phyloP scores from a whole-genome alignment of 2,113 vertebrate genomes.

The Sphaerodactylus townsendi region DNA sequence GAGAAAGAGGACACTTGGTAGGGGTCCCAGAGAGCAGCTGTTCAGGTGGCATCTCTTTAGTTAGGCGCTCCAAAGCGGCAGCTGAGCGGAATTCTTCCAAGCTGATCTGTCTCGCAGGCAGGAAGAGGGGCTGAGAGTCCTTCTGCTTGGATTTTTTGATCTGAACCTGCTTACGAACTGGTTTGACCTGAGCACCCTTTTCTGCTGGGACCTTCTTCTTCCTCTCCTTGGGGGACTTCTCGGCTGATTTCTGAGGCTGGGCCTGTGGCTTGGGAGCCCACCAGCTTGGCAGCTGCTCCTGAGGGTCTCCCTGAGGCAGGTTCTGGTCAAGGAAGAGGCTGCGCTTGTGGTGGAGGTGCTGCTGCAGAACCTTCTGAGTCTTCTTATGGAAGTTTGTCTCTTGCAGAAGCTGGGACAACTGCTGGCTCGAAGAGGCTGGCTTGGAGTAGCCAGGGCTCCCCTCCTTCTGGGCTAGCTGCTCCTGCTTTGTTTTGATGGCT shows the following conservation, averaged over 20 bases:
- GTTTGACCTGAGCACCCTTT: constrained; percentile 77
- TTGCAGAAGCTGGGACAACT: background rate
- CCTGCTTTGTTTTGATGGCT: constrained; percentile 62
- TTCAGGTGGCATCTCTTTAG: constrained; percentile 61
- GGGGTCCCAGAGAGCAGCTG: constrained; percentile 43
- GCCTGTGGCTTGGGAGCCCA: constrained; percentile 71
- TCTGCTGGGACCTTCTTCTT: constrained; percentile 83
- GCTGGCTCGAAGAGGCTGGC: constrained; percentile 74
- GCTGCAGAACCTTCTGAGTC: constrained; percentile 93
- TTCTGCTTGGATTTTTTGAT: constrained; percentile 91
- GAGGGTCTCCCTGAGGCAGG: constrained; percentile 41
- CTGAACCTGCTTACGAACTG: constrained; percentile 83
- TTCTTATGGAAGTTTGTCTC: constrained; percentile 79
- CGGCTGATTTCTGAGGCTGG: constrained; percentile 52
- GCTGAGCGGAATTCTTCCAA: constrained; percentile 76
- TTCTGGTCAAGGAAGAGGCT: constrained; percentile 86
- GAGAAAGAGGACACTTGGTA: constrained; percentile 64
- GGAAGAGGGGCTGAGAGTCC: constrained; percentile 87
- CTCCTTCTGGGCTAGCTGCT: constrained; percentile 64
- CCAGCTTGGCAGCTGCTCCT: constrained; percentile 85
- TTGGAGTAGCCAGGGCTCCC: constrained; percentile 49
- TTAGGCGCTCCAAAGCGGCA: constrained; percentile 38
- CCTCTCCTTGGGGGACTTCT: constrained; percentile 89
- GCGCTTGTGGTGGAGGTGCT: constrained; percentile 94
- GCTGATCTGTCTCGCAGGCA: constrained; percentile 84